phyloP scores from a whole-genome alignment of 2,113 vertebrate species.

The Cyrtonyx montezumae region DNA sequence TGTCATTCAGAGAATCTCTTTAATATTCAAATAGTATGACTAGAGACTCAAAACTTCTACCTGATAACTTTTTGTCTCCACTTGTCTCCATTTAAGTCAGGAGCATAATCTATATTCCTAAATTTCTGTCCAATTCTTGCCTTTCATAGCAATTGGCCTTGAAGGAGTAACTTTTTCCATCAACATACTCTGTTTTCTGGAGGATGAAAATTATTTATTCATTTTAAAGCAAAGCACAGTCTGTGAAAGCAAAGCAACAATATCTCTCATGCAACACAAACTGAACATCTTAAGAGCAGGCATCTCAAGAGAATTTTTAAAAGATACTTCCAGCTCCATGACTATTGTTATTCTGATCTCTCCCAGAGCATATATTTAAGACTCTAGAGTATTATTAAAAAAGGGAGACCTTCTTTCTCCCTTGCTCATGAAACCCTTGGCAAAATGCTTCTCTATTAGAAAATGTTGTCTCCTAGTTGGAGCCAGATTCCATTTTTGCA shows the following conservation, averaged over 20 bases:
- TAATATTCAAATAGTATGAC: neutral
- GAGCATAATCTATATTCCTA: neutral
- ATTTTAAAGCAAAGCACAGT: neutral
- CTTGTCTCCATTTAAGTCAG: neutral
- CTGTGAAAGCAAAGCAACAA: neutral
- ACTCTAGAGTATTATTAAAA: neutral
- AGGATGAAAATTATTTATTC: neutral
- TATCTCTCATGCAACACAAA: neutral
- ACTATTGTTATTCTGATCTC: neutral
- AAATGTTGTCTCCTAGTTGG: neutral
- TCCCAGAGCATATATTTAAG: neutral
- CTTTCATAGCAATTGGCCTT: neutral
- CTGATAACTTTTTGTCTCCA: neutral
- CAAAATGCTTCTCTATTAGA: neutral
- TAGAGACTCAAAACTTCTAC: neutral
- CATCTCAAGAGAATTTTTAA: neutral
- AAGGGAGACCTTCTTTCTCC: neutral
- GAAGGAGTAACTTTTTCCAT: neutral
- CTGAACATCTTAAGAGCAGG: neutral
- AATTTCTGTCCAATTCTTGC: neutral
- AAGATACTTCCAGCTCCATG: neutral
- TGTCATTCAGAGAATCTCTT: neutral
- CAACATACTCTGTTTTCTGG: neutral
- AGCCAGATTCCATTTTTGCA: neutral
- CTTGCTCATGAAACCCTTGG: neutral